phyloP scores from a whole-genome alignment of 2,888 invertebrate genomes.

The Rhimphoctona megacephalus region DNA sequence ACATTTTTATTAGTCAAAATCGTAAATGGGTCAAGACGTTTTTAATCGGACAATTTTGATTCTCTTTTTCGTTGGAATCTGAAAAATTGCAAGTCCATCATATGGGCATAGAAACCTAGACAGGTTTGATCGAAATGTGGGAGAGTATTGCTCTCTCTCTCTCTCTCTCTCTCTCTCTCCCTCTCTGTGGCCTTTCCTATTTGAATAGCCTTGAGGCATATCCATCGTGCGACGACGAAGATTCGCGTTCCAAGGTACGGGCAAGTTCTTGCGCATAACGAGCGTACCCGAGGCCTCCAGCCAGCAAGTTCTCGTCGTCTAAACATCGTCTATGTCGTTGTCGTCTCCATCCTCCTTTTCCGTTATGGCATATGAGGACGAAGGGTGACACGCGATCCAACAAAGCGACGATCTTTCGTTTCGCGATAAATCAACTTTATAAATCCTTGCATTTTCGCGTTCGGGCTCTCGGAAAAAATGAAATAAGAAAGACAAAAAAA shows the following conservation, averaged over 20 bases:
- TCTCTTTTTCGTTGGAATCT: not conserved
- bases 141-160: not conserved
- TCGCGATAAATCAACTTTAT: slow-evolving; percentile 73
- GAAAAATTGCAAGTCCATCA: slow-evolving; percentile 11
- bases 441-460: slow-evolving; percentile 75
- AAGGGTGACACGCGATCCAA: slow-evolving; percentile 71
- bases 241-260: slow-evolving; percentile 75
- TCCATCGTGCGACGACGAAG: slow-evolving; percentile 44
- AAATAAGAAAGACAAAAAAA: slow-evolving; percentile 36
- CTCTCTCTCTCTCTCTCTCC: slow-evolving; percentile 19
- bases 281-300: slow-evolving; percentile 58
- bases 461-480: slow-evolving; percentile 37
- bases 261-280: slow-evolving; percentile 75
- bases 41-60: not conserved
- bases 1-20: too few species aligned
- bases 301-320: slow-evolving; percentile 70
- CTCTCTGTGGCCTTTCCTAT: slow-evolving; percentile 1
- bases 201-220: slow-evolving; percentile 63
- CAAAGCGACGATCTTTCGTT: slow-evolving; percentile 40
- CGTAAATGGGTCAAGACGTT: not conserved
- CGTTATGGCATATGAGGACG: slow-evolving; percentile 68
- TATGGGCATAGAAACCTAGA: slow-evolving; percentile 34
- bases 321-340: slow-evolving; percentile 32
- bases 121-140: slow-evolving; percentile 62
- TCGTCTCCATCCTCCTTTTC: slow-evolving; percentile 7